Base-by-base conservation (phyloP, 2,797 vertebrate species). In the Microctenopoma lineatum region DNA sequence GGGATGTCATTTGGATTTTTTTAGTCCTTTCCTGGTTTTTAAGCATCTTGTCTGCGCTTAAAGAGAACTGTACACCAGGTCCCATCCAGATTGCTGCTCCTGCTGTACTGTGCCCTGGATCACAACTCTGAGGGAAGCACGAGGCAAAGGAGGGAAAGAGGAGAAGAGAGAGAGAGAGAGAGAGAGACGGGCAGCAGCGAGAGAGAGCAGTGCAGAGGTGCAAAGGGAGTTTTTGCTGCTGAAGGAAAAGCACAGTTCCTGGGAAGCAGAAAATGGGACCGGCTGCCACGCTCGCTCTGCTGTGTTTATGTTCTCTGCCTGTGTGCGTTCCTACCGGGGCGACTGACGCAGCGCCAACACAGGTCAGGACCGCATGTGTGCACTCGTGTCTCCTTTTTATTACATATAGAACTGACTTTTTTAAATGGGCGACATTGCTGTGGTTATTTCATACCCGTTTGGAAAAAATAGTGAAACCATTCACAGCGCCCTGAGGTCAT, bases 241-340 rank as follows among this genome's bases (percentile, higher is more conserved):
- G 67, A 60, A 66, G 72, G 56, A 66, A 53, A 69, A 67, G 57
- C 62, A 29, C 53, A 79, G 55, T 65, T 42, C 47, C 41, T 25
- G 18, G 74, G 73, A 67, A 70, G 77, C 71, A 68, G 75, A 91
- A 89, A 85, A 93, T 93, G 92, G 89, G 80, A 80, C 73, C 77
- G 13, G 80, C 85, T 58, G 83, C 79, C 57, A 48, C 89, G 42
- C 79, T 90, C 61, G 77, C 85, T 59, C 73, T 90, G 4, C 63
- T 94, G 84, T 92, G 87, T 66, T 68, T 93, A 26, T 89, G 58
- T 9, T 80, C 68, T n/a, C 70, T 90, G 80, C 69, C 70, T 29
- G 52, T 63, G 60, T 56, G 68, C 61, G 62, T 74, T 73, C 79
- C 87, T 27, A 8, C 81, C 7, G 72, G 76, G 75, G 73, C 38